Conservation (phyloP, 1,140 invertebrate species). For the Drosophila tropicalis region DNA sequence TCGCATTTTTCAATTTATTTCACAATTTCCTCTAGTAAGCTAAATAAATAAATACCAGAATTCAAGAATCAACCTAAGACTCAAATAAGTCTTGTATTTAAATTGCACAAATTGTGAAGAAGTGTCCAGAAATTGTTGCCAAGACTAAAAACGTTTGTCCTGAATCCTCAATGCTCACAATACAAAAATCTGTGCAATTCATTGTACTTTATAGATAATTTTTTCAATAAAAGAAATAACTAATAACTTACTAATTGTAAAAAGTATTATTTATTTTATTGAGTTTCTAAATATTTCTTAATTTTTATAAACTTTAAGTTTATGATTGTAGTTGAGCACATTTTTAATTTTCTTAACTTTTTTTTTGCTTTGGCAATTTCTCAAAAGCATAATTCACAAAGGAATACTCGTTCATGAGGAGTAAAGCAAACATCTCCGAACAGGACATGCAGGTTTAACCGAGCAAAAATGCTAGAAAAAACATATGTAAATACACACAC, state of each 20-base stretch:
- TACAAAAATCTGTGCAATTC: too few relatives aligned
- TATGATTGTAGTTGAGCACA: constrained; percentile 14
- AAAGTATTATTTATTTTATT: too few relatives aligned
- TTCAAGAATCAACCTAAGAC: constrained; percentile 8
- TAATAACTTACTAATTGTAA: too few relatives aligned
- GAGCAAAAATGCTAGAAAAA: neutral
- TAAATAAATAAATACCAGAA: constrained; percentile 4
- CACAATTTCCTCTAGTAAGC: constrained; percentile 50
- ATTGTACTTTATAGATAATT: too few relatives aligned
- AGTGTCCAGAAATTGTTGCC: too few relatives aligned
- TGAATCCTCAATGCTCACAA: too few relatives aligned
- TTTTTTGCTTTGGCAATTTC: constrained; percentile 51
- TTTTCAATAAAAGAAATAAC: too few relatives aligned
- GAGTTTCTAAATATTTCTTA: too few relatives aligned
- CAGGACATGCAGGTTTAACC: constrained; percentile 23
- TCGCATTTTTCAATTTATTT: constrained; percentile 74
- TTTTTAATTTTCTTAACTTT: constrained; percentile 24
- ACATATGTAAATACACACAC: constrained; percentile 45
- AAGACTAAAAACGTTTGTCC: too few relatives aligned
- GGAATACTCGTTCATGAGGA: constrained; percentile 21
- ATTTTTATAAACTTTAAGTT: too few relatives aligned
- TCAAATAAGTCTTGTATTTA: constrained; percentile 18
- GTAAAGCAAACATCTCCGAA: constrained; percentile 16
- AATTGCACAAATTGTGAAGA: neutral
- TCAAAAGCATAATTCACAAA: constrained; percentile 43